phyloP scores from a whole-genome alignment of 2,113 vertebrate species.

The Peromyscus maniculatus region DNA sequence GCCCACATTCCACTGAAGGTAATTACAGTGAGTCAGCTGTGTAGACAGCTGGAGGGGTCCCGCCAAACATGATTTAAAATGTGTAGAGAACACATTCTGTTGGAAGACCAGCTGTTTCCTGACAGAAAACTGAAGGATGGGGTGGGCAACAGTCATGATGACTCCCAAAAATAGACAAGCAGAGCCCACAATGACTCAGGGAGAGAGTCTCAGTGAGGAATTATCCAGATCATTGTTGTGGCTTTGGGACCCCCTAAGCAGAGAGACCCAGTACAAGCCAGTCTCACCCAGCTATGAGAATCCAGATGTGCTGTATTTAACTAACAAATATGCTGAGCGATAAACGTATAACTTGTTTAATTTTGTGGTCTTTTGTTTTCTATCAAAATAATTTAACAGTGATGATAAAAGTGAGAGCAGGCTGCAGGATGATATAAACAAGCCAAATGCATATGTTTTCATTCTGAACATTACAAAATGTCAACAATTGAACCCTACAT shows the following conservation, averaged over 20 bases:
- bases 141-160: neutral
- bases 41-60: neutral
- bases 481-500: slow-evolving; percentile 3
- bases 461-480: slow-evolving; percentile 6
- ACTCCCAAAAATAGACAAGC: neutral
- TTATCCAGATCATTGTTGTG: no score
- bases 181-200: no score
- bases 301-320: neutral
- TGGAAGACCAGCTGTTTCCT: neutral
- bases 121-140: neutral
- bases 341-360: neutral
- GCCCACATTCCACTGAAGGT: neutral
- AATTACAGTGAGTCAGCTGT: neutral
- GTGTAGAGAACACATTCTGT: neutral
- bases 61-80: neutral
- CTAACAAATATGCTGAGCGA: neutral
- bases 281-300: neutral
- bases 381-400: neutral
- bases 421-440: neutral
- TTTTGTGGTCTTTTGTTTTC: slow-evolving; percentile 6
- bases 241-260: neutral
- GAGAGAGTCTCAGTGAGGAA: neutral
- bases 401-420: neutral
- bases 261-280: neutral
- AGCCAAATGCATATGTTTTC: neutral